Conservation (phyloP, 2,797 vertebrate genomes). For the Chloroceryle amazona region DNA sequence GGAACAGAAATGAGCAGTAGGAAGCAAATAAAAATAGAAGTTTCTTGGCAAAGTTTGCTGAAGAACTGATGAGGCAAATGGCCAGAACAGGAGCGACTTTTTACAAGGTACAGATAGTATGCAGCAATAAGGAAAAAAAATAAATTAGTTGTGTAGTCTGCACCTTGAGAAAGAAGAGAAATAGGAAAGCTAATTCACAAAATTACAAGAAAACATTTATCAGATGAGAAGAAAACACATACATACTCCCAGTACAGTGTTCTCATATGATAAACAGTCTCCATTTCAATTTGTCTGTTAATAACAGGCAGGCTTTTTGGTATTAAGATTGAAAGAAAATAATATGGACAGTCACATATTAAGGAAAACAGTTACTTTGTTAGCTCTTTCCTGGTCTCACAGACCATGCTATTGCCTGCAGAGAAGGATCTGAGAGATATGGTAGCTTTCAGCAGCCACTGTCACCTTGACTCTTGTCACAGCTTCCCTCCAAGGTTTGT, state of each 20-base stretch:
- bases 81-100: neutral
- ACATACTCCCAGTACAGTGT: neutral
- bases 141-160: accelerated
- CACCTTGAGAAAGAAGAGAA: neutral
- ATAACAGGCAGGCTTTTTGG: neutral
- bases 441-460: neutral
- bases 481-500: neutral
- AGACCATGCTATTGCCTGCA: neutral
- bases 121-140: neutral
- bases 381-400: neutral
- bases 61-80: neutral
- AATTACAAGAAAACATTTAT: neutral
- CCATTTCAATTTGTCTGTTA: accelerated
- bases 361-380: neutral
- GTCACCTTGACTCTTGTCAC: neutral
- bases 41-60: neutral
- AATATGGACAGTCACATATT: neutral
- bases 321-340: neutral
- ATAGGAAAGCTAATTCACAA: neutral
- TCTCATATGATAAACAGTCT: neutral
- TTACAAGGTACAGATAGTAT: neutral
- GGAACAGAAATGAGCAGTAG: neutral
- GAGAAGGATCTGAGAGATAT: neutral
- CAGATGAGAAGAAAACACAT: neutral
- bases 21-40: neutral